Conservation (phyloP, 2,797 vertebrate genomes). For the Falco columbarius region DNA sequence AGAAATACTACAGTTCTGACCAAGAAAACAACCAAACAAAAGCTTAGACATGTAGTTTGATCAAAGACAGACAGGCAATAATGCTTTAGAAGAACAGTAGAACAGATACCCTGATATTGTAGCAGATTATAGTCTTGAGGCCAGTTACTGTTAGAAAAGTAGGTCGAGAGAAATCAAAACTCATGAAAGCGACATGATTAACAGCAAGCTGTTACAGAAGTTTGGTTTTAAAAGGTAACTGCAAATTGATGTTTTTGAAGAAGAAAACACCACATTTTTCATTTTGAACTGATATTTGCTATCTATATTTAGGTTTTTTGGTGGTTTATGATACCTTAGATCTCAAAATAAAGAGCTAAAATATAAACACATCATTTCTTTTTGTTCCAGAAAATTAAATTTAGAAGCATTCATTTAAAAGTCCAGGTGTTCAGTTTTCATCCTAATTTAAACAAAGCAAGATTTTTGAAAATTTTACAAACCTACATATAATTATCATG, state of each 20-base stretch:
- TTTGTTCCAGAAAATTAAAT: conserved; percentile 17
- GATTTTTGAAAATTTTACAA: conserved; percentile 1
- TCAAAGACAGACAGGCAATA: neutral
- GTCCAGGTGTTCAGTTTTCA: neutral
- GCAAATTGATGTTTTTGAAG: neutral
- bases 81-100: neutral
- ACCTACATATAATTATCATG: neutral
- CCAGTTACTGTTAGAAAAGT: neutral
- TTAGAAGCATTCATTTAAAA: neutral
- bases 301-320: neutral
- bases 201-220: neutral
- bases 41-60: neutral
- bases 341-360: conserved; percentile 5
- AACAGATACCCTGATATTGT: neutral
- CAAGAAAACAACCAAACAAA: neutral
- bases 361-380: neutral
- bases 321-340: neutral
- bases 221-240: neutral
- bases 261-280: neutral
- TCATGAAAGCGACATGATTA: neutral
- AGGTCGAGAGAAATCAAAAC: neutral
- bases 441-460: neutral
- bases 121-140: neutral
- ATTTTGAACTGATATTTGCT: neutral
- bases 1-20: neutral